phyloP scores from a whole-genome alignment of 2,888 invertebrate species.

The Cephus rjabovi region DNA sequence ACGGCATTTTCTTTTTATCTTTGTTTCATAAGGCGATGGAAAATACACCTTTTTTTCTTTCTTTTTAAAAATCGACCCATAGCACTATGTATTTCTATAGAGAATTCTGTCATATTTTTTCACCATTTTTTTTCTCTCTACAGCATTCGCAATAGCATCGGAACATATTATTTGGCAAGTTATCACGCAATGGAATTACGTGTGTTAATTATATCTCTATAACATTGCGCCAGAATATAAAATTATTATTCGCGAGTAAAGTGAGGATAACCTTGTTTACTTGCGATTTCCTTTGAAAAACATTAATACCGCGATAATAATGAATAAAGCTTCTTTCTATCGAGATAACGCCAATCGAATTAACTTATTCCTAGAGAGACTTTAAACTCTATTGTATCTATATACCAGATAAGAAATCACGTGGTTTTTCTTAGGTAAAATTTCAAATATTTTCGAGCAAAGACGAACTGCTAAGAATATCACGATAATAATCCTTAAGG shows the following conservation, averaged over 20 bases:
- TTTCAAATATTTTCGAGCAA: background rate
- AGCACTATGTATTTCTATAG: background rate
- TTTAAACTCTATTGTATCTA: background rate
- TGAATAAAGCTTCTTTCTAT: background rate
- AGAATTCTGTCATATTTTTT: background rate
- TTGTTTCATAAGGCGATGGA: background rate
- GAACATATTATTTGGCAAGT: background rate
- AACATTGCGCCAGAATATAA: background rate
- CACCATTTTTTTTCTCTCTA: background rate
- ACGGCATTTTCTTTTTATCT: background rate
- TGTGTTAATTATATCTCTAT: background rate
- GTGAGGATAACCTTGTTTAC: background rate
- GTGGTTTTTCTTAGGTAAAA: background rate
- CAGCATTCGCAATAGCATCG: background rate
- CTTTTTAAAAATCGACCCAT: no score
- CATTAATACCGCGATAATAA: background rate
- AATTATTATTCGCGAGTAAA: background rate
- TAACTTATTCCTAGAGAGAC: background rate
- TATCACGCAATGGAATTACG: background rate
- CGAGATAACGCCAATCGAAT: background rate
- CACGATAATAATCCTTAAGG: background rate
- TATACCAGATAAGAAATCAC: background rate
- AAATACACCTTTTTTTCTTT: background rate
- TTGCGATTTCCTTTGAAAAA: background rate
- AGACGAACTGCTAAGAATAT: background rate